These are phyloP conservation scores for Drosophila fuyamai DNA, from an alignment of 1,140 invertebrate species.

Conservation along the genomic window DNA sequence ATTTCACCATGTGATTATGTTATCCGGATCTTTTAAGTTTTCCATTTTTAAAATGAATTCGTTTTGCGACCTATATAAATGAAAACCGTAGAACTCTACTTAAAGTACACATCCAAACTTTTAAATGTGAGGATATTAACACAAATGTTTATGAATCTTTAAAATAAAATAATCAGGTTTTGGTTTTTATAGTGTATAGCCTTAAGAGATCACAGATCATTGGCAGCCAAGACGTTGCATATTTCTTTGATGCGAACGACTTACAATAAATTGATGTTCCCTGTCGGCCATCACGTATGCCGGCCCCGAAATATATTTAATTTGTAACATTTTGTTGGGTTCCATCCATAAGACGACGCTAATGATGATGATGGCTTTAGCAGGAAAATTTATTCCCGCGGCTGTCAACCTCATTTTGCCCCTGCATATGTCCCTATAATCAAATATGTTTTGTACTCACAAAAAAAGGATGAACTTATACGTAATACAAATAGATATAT, in stretches of 20 bases:
- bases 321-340: constrained; percentile 60
- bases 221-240: constrained; percentile 43
- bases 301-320: constrained; percentile 41
- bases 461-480: not conserved
- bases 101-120: too few species aligned
- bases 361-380: constrained; percentile 19
- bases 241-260: constrained; percentile 52
- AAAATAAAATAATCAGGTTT: too few species aligned
- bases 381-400: constrained; percentile 29
- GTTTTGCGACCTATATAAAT: too few species aligned
- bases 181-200: constrained; percentile 1
- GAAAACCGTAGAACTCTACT: too few species aligned
- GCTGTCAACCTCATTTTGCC: constrained; percentile 46
- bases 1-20: too few species aligned
- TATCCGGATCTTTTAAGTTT: too few species aligned
- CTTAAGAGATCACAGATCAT: constrained; percentile 48
- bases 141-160: too few species aligned
- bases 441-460: not conserved
- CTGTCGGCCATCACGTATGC: constrained; percentile 54
- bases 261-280: constrained; percentile 72
- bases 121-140: too few species aligned
- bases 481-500: too few species aligned
- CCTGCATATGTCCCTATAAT: constrained; percentile 31
- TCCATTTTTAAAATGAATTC: too few species aligned
- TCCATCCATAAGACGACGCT: constrained; percentile 7